Evolutionary conservation across 2,888 invertebrate genomes (phyloP), one percentile per base, ranked within the genome.

Genomic region (Cephus rjabovi): DNA sequence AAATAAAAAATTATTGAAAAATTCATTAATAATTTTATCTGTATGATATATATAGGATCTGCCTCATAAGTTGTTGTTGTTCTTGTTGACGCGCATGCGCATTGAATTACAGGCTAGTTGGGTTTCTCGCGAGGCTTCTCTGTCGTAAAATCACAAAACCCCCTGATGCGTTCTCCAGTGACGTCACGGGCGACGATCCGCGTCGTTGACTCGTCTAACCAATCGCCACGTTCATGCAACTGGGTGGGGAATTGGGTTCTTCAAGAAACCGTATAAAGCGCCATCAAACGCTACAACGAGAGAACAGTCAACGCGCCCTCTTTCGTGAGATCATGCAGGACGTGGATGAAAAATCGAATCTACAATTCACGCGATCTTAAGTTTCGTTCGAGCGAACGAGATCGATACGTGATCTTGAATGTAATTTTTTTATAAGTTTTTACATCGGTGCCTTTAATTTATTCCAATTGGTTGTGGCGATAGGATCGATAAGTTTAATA

Each of bases 231-330:
- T 34, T 69, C 37, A 73, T 33, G 12, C 12, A n/a, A 12, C 33
- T 80, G 82, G 33, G 87, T 85, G 84, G 86, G 86, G 82, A 74
- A 75, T 37, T 69, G 75, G 71, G 80, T 70, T 79, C 79, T 79
- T 73, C 78, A 75, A 79, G 56, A 79, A 76, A 78, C 84, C 81
- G 81, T 88, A 87, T 87, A 88, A 88, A 87, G 83, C 84, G 86
- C 78, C 89, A 83, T 86, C 87, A 87, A 84, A 84, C 85, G 79
- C 81, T 81, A 81, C 79, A 79, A 80, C 81, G 31, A 78, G 81
- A 80, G 81, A 82, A 82, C 87, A 89, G 87, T 89, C 82, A 78
- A 83, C 83, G 83, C 83, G 86, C 85, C 84, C 86, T 84, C 85
- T 85, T 83, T 85, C 71, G 82, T 80, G 84, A 82, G 83, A 85